Base-by-base conservation (phyloP, 2,888 invertebrate genomes). In the Eristalis tenax region DNA sequence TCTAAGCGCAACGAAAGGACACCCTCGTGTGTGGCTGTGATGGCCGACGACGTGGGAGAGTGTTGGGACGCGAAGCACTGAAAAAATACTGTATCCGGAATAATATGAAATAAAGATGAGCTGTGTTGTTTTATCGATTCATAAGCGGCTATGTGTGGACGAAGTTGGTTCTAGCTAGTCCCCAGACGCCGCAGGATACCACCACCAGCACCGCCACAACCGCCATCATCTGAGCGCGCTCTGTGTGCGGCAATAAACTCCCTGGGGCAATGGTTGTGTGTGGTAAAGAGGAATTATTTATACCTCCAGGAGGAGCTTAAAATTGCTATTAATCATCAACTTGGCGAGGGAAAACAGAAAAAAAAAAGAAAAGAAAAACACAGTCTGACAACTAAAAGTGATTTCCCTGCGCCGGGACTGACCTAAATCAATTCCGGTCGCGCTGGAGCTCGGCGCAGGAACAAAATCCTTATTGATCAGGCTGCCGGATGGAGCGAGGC, bases 61-160 rank as follows among this genome's bases (percentile, higher is more conserved):
- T 59, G 8, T 18, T 18, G 38, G 18, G 38, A 32, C 22, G 13
- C 22, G 40, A 18, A 56, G 22, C 18, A 50, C 18, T 6, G 32
- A 22, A 43, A 22, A 43, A 65, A 40, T 50, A 71, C 59, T 65
- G 66, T 23, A 61, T 71, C 32, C 56, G 50, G 63, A 68, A 73
- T 64, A 64, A 77, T 64, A 64, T 79, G 73, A 77, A 85, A 85
- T 77, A 74, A 77, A 81, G 71, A 84, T 80, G 81, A 78, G 70
- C 40, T 23, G 70, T 74, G 73, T 70, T 85, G 85, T 86, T 86
- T 85, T 82, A 86, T 86, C 85, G 85, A 86, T 86, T 78, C 56
- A 74, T 78, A 69, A 80, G 64, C 57, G 64, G 50, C 59, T 65
- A 22, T 35, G 50, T 74, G 63, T 50, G 71, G 5, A 18, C 26